Evolutionary conservation across 2,888 invertebrate genomes (phyloP).

Genomic region (Drosophila ochracea): DNA sequence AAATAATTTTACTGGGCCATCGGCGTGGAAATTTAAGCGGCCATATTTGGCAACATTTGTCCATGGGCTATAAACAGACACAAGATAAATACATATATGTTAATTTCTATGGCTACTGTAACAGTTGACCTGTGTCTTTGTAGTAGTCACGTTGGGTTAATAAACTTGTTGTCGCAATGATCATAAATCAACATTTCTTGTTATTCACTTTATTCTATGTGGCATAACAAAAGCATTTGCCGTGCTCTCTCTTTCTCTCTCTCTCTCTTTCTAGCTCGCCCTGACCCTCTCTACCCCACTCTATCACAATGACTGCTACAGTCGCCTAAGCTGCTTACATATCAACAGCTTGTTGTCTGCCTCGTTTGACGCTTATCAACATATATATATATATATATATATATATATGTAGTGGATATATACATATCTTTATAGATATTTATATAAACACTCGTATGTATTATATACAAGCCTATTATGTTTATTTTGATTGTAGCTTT

Average conservation of each 20-base stretch:
- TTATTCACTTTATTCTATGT: constrained; percentile 32
- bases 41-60: constrained; percentile 2
- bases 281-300: constrained; percentile 9
- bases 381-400: constrained; percentile 1
- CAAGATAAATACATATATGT: constrained; percentile 23
- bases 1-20: constrained; percentile 35
- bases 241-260: constrained; percentile 23
- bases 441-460: constrained; percentile 5
- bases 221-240: constrained; percentile 44
- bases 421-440: constrained; percentile 5
- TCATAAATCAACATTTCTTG: constrained; percentile 70
- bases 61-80: not conserved
- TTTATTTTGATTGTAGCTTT: constrained; percentile 45
- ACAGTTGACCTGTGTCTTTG: constrained; percentile 9
- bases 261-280: constrained; percentile 3
- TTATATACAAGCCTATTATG: constrained; percentile 10
- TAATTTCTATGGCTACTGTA: constrained; percentile 43
- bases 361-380: constrained; percentile 1
- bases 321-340: constrained; percentile 50
- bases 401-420: not conserved
- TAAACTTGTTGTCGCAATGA: constrained; percentile 65
- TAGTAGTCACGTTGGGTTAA: constrained; percentile 55
- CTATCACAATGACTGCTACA: constrained; percentile 30
- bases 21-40: constrained; percentile 21
- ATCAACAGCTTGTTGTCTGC: constrained; percentile 1